Percentiles rank a stretch among this genome's conserved stretches.
phyloP scores from a whole-genome alignment of 2,113 vertebrate species.

The Guaruba guarouba region DNA sequence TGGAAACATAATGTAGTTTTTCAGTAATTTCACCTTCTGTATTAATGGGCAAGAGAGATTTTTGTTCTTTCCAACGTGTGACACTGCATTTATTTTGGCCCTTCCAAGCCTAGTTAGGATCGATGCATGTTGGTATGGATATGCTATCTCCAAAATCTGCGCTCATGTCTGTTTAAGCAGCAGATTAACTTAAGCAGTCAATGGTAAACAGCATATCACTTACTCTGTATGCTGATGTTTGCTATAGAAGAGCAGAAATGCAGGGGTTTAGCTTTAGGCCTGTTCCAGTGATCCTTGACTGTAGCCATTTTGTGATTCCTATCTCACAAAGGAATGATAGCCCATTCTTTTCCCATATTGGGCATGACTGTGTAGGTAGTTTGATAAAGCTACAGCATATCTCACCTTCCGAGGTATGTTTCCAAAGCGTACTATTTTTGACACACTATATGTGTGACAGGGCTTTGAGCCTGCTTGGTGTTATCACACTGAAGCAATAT shows the following conservation, averaged over 20 bases:
- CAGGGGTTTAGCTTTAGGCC: constrained; percentile 54
- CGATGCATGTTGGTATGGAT: constrained; percentile 56
- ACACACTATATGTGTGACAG: constrained; percentile 72
- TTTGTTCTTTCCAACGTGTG: neutral
- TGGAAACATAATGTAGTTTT: neutral
- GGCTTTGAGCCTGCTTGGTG: constrained; percentile 63
- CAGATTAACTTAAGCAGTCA: constrained; percentile 44
- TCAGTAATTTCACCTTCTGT: neutral
- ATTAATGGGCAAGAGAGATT: neutral
- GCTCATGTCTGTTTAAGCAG: neutral
- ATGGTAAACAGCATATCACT: constrained; percentile 60
- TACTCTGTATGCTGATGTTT: constrained; percentile 60
- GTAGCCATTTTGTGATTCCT: constrained; percentile 68
- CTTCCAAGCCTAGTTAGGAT: constrained; percentile 63
- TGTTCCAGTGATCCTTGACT: constrained; percentile 51
- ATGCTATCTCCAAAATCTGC: constrained; percentile 60
- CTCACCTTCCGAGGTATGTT: constrained; percentile 30
- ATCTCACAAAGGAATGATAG: constrained; percentile 33
- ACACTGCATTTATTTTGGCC: neutral
- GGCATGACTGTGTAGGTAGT: constrained; percentile 51
- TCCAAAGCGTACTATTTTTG: constrained; percentile 37
- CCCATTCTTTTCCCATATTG: constrained; percentile 42
- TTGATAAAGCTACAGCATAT: constrained; percentile 43
- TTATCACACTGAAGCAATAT: constrained; percentile 49
- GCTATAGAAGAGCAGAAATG: constrained; percentile 61